These are phyloP conservation scores for Myotis pilosus DNA, from an alignment of 2,797 vertebrate species.

Conservation along the genomic window DNA sequence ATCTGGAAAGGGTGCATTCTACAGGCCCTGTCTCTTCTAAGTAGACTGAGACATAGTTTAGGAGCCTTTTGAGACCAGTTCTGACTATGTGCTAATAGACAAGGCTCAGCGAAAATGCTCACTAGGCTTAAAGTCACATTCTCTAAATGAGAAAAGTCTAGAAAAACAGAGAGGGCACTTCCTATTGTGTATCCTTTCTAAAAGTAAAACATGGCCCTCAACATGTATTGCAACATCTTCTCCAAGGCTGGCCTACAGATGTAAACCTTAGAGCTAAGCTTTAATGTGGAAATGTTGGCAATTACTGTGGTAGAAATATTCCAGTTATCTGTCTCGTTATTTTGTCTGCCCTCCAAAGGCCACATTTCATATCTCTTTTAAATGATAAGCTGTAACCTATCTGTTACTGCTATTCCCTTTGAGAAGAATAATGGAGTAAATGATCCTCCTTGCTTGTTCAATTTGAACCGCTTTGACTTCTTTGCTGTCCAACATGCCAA, in stretches of 20 bases:
- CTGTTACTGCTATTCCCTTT: constrained; percentile 6
- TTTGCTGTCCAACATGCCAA: constrained; percentile 24
- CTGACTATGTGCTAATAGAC: background rate
- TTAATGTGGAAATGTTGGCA: constrained; percentile 65
- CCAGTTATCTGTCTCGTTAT: constrained; percentile 12
- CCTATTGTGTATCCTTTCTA: background rate
- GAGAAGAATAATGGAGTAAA: background rate
- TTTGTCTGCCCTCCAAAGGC: background rate
- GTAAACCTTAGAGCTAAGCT: constrained; percentile 40
- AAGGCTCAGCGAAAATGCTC: background rate
- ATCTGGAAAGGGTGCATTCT: background rate
- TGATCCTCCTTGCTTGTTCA: background rate
- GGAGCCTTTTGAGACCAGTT: constrained; percentile 8
- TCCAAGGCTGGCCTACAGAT: constrained; percentile 50
- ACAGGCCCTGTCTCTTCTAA: background rate
- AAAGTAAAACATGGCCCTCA: constrained; percentile 53
- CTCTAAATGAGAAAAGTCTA: constrained; percentile 26
- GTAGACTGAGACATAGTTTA: background rate
- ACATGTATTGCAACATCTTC: constrained; percentile 52
- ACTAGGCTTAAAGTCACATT: background rate
- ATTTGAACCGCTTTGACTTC: background rate
- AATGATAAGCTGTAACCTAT: constrained; percentile 23
- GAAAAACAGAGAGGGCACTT: constrained; percentile 6
- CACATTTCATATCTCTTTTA: background rate
- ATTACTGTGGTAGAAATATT: constrained; percentile 46